A percentile compares a stretch with the other conserved stretches of the same genome.
Conservation (phyloP, 2,888 invertebrate species). For the Diaprepes abbreviatus region DNA sequence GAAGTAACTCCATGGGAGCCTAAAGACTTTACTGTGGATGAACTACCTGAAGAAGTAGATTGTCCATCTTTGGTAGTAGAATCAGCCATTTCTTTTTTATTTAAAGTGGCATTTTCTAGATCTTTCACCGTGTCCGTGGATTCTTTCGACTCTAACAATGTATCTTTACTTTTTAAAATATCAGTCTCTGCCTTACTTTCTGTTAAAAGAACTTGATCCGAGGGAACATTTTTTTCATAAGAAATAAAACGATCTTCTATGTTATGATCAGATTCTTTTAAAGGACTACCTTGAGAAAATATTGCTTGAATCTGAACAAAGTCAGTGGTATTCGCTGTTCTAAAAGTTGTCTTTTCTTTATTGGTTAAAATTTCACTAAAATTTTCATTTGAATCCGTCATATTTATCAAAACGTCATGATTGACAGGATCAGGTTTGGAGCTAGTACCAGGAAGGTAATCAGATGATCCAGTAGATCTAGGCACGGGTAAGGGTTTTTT, state of each 20-base stretch:
- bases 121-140: neutral
- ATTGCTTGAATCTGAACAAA: neutral
- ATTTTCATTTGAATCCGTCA: constrained; percentile 52
- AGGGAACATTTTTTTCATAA: constrained; percentile 12
- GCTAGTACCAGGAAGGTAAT: constrained; percentile 2
- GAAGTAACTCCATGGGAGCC: constrained; percentile 45
- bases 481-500: constrained; percentile 35
- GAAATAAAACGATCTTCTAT: neutral
- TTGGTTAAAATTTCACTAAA: constrained; percentile 49
- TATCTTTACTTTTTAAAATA: constrained; percentile 10
- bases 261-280: neutral
- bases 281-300: neutral
- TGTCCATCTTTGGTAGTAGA: constrained; percentile 1
- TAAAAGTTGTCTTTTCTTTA: neutral
- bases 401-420: constrained; percentile 40
- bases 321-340: neutral
- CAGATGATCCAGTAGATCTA: neutral
- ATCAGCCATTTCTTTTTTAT: neutral
- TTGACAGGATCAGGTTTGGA: constrained; percentile 1
- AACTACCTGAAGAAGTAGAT: neutral
- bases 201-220: constrained; percentile 24
- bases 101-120: neutral
- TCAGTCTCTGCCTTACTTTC: constrained; percentile 37
- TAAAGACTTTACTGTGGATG: constrained; percentile 28
- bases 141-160: neutral